A percentile compares a stretch with the other conserved stretches of the same genome.
Evolutionary conservation across 1,140 invertebrate species (phyloP).

Genomic region (Rhagoletis zephyria): DNA sequence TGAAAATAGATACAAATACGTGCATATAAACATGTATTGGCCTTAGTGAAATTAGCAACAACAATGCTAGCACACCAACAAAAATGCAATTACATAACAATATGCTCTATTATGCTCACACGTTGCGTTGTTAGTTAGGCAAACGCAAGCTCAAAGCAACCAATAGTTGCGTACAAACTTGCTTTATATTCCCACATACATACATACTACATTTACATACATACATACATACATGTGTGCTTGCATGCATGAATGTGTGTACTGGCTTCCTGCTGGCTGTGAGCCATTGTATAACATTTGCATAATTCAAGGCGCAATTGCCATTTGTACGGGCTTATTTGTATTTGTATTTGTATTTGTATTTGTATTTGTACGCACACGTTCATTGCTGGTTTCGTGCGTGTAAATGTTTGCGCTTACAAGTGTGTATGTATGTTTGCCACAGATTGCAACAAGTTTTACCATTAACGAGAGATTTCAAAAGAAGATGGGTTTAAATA

Average conservation of each 20-base stretch:
- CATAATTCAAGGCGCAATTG: conserved; percentile 49
- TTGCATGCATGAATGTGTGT: not conserved
- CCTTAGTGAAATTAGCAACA: not conserved
- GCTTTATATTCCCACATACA: not conserved
- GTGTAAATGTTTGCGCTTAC: conserved; percentile 28
- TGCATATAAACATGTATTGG: not conserved
- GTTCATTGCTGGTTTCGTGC: conserved; percentile 17
- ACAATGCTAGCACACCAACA: not conserved
- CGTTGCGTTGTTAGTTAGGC: conserved; percentile 14
- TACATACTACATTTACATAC: not conserved
- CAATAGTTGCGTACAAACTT: not conserved
- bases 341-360: conserved; percentile 35
- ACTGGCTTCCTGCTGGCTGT: conserved; percentile 11
- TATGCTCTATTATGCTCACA: not conserved
- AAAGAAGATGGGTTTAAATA: too few species aligned
- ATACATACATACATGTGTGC: not conserved
- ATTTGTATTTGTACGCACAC: conserved; percentile 38
- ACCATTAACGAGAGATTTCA: not conserved
- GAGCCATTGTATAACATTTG: conserved; percentile 26
- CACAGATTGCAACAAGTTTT: conserved; percentile 10
- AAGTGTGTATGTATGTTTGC: not conserved
- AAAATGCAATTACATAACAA: not conserved
- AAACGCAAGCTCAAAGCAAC: not conserved
- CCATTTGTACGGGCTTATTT: conserved; percentile 39
- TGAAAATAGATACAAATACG: conserved; percentile 19